These are phyloP conservation scores for Forbesichthys agassizii DNA, from an alignment of 2,113 vertebrate species.

Conservation along the genomic window DNA sequence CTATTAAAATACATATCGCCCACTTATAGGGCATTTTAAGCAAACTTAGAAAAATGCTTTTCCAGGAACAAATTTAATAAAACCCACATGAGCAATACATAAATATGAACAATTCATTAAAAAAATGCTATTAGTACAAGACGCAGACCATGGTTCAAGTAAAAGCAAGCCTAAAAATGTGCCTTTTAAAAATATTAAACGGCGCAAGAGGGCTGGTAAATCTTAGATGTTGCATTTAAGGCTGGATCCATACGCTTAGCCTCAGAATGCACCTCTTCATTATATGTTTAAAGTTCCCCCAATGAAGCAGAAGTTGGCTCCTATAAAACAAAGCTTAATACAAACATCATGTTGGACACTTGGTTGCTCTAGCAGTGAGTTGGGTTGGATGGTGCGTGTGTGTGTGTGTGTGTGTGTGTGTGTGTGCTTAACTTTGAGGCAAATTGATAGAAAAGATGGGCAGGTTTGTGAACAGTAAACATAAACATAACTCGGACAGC, in stretches of 20 bases:
- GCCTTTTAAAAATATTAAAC: no score
- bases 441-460: conserved; percentile 23
- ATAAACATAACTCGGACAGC: conserved; percentile 8
- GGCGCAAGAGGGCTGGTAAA: not conserved
- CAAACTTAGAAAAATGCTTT: no score
- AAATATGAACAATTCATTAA: no score
- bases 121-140: no score
- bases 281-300: conserved; percentile 65
- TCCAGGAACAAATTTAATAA: no score
- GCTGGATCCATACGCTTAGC: conserved; percentile 24
- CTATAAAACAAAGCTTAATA: conserved; percentile 58
- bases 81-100: no score
- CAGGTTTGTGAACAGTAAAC: conserved; percentile 1
- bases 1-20: no score
- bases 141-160: no score
- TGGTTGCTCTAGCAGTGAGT: conserved; percentile 41
- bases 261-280: conserved; percentile 63
- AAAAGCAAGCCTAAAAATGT: no score
- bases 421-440: conserved; percentile 10
- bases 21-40: no score
- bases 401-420: not conserved
- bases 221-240: not conserved
- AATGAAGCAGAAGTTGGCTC: conserved; percentile 57
- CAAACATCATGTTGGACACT: conserved; percentile 64
- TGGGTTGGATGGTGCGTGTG: conserved; percentile 1